phyloP scores from a whole-genome alignment of 2,888 invertebrate species.

The Muscina levida region DNA sequence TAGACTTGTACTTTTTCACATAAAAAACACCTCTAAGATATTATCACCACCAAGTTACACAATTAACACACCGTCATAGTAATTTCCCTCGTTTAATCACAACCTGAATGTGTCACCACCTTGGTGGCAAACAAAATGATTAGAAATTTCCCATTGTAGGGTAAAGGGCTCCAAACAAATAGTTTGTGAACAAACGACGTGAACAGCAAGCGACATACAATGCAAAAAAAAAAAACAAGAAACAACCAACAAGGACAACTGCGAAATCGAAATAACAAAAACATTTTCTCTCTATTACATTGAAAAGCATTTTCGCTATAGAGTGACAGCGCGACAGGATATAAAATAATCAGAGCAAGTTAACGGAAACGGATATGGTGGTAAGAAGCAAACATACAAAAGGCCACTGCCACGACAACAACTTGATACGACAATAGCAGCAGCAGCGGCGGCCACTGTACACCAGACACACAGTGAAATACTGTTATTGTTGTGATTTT shows the following conservation, averaged over 20 bases:
- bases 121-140: no score
- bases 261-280: slow-evolving; percentile 19
- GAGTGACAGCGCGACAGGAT: slow-evolving; percentile 74
- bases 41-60: no score
- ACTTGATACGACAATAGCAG: not conserved
- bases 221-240: slow-evolving; percentile 26
- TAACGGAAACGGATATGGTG: slow-evolving; percentile 76
- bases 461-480: not conserved
- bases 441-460: slow-evolving; percentile 16
- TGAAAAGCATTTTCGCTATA: slow-evolving; percentile 33
- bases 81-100: no score
- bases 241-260: not conserved
- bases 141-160: no score
- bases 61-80: no score
- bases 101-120: no score
- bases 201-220: slow-evolving; percentile 11
- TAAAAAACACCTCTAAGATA: no score
- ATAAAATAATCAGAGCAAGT: slow-evolving; percentile 78
- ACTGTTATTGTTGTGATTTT: slow-evolving; percentile 50
- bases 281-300: slow-evolving; percentile 32
- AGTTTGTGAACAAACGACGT: slow-evolving; percentile 28
- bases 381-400: slow-evolving; percentile 60
- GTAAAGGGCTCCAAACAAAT: no score
- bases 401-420: slow-evolving; percentile 10
- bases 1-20: no score